These are phyloP conservation scores for Microctonus aethiopoides DNA, from an alignment of 2,888 invertebrate genomes.

Conservation along the genomic window DNA sequence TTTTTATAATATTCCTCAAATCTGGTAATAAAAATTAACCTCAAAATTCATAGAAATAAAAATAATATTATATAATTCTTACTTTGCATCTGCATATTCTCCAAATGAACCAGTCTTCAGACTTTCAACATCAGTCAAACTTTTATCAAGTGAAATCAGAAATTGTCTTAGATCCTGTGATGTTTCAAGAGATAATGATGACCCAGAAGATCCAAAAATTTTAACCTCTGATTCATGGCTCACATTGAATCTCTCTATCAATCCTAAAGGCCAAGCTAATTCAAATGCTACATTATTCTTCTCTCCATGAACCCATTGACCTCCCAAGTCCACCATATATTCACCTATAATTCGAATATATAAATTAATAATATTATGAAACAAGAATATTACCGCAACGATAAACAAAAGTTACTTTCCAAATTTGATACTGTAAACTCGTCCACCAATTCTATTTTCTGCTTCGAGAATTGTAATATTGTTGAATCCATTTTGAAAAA, in stretches of 20 bases:
- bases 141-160: constrained; percentile 6
- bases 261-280: constrained; percentile 50
- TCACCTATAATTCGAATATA: constrained; percentile 38
- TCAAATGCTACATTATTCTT: constrained; percentile 49
- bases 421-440: constrained; percentile 63
- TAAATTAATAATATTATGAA: background rate
- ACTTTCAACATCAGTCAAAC: background rate
- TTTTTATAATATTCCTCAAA: constrained; percentile 38
- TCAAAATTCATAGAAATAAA: background rate
- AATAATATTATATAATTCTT: constrained; percentile 33
- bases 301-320: constrained; percentile 57
- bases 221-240: constrained; percentile 12
- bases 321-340: constrained; percentile 53
- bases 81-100: constrained; percentile 54
- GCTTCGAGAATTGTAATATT: constrained; percentile 69
- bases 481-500: constrained; percentile 66
- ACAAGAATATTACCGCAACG: background rate
- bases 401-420: constrained; percentile 54
- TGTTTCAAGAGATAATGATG: constrained; percentile 11
- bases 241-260: constrained; percentile 42
- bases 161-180: background rate
- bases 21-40: constrained; percentile 31
- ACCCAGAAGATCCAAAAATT: constrained; percentile 33
- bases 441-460: constrained; percentile 68
- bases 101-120: constrained; percentile 22